These are phyloP conservation scores for Propithecus perrieri DNA, from an alignment of 2,797 vertebrate genomes.

Conservation along the genomic window DNA sequence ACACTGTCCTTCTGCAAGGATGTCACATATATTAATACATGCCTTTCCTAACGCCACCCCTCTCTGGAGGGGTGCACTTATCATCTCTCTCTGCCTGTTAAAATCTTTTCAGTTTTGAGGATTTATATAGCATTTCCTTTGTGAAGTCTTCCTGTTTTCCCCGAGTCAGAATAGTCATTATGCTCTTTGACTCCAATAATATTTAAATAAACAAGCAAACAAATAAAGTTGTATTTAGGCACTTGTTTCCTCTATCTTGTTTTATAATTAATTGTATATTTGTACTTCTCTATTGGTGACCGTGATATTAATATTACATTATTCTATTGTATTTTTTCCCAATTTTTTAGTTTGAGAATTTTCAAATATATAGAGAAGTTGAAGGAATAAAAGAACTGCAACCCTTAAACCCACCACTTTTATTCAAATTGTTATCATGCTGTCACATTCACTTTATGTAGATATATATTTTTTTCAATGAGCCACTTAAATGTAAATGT, in stretches of 20 bases:
- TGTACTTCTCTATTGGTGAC: background rate
- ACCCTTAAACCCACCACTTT: background rate
- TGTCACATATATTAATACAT: background rate
- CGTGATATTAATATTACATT: background rate
- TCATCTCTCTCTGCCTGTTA: background rate
- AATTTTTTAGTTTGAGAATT: background rate
- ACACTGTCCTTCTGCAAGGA: background rate
- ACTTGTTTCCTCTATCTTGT: background rate
- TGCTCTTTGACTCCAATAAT: background rate
- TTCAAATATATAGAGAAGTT: background rate
- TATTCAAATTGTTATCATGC: background rate
- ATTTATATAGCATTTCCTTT: background rate
- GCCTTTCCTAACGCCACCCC: background rate
- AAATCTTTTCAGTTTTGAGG: background rate
- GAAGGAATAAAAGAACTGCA: background rate
- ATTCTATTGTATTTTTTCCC: background rate
- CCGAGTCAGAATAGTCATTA: background rate
- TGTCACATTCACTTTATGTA: background rate
- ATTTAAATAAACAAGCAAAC: background rate
- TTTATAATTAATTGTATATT: background rate
- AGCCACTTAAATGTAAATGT: background rate
- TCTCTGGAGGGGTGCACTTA: background rate
- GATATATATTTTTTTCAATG: background rate
- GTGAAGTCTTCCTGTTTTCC: background rate
- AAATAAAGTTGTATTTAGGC: background rate